Conservation (phyloP, 2,113 vertebrate species). For the Periophthalmodon schlosseri region DNA sequence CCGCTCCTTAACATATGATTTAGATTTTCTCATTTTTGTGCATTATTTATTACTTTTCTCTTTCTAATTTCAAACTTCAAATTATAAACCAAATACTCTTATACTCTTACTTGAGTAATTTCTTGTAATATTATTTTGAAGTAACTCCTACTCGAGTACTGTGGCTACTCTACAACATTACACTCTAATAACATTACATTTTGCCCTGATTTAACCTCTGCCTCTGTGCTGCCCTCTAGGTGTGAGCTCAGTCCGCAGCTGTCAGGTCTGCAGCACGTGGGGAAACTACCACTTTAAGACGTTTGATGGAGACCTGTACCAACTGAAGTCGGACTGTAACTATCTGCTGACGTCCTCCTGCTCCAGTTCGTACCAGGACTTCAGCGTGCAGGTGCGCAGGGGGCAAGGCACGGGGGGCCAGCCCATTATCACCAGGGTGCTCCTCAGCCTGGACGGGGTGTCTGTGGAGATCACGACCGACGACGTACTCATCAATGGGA, state of each 20-base stretch:
- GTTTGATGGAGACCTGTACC: slow-evolving; percentile 86
- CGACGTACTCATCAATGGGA: slow-evolving; percentile 65
- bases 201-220: neutral
- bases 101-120: no score
- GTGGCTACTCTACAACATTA: no score
- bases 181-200: neutral
- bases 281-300: slow-evolving; percentile 89
- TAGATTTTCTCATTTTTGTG: no score
- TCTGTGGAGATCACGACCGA: slow-evolving; percentile 73
- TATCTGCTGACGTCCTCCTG: slow-evolving; percentile 83
- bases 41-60: no score
- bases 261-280: slow-evolving; percentile 88
- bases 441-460: slow-evolving; percentile 81
- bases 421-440: slow-evolving; percentile 65
- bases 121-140: no score
- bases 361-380: slow-evolving; percentile 78
- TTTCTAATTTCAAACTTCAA: no score
- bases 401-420: slow-evolving; percentile 16
- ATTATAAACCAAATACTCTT: no score
- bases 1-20: no score
- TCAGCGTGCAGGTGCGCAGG: slow-evolving; percentile 86
- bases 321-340: slow-evolving; percentile 85
- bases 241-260: slow-evolving; percentile 74
- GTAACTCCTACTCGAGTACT: no score
- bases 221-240: slow-evolving; percentile 58